phyloP scores from a whole-genome alignment of 2,797 vertebrate genomes.

The Podarcis siculus region DNA sequence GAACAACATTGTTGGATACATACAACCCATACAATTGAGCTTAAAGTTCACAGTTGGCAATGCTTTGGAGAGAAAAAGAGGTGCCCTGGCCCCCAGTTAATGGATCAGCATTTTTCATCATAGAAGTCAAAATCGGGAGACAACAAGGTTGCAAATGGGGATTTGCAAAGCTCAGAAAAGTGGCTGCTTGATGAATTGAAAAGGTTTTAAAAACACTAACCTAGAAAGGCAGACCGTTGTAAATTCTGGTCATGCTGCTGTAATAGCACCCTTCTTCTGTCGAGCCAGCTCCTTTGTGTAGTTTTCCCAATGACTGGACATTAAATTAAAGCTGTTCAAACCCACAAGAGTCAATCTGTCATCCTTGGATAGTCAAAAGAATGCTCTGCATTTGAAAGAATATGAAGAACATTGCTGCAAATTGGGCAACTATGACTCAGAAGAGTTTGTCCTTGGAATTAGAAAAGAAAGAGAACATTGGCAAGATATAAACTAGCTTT shows the following conservation, averaged over 20 bases:
- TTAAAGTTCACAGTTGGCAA: too few species aligned
- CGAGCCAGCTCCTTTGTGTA: slow-evolving; percentile 17
- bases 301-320: slow-evolving; percentile 38
- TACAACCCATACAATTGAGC: too few species aligned
- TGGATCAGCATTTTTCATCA: background rate
- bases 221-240: slow-evolving; percentile 32
- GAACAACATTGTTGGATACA: too few species aligned
- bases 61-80: background rate
- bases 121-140: background rate
- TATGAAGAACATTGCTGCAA: slow-evolving; percentile 22
- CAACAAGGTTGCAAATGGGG: slow-evolving; percentile 6
- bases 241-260: slow-evolving; percentile 33
- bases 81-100: background rate
- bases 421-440: background rate
- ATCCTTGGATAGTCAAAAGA: slow-evolving; percentile 40
- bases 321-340: slow-evolving; percentile 47
- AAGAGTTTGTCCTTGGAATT: slow-evolving; percentile 31
- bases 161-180: slow-evolving; percentile 29
- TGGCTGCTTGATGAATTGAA: slow-evolving; percentile 13
- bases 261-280: background rate
- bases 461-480: slow-evolving; percentile 22
- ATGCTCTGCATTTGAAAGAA: slow-evolving; percentile 39
- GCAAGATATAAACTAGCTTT: background rate
- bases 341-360: slow-evolving; percentile 30
- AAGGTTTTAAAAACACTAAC: slow-evolving; percentile 15